Evolutionary conservation across 2,888 invertebrate species (phyloP), one percentile per base, ranked within the genome.

Genomic region (Eristalinus aeneus): DNA sequence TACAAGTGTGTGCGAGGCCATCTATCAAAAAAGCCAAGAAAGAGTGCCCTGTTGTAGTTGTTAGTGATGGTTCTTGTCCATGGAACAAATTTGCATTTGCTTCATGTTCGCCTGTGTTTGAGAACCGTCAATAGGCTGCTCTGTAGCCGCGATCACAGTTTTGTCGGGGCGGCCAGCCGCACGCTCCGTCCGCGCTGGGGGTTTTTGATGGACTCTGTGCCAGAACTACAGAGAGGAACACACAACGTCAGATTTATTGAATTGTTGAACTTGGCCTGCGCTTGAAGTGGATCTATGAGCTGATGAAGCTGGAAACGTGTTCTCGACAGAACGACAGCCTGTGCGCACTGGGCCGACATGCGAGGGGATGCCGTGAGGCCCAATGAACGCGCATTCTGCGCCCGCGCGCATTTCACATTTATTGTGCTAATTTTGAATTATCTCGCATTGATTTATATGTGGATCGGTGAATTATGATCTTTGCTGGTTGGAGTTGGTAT

Each of bases 401-500:
- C 79, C 71, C 64, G 72, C 63, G 85, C 84, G 84, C 85, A 85
- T 77, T 86, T 81, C 85, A 86, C 81, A 77, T 86, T 86, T 86
- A 86, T 86, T 86, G 86, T 86, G 86, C 86, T 86, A 86, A 86
- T 86, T 86, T 86, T 71, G 39, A 86, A 86, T 86, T 86, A 86
- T 86, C 86, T 86, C 65, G 71, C 77, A 75, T 82, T 86, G 86
- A 86, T 86, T 86, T 86, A 86, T 86, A 78, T 74, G 77, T 74
- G 77, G 69, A 82, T 82, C 77, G 82, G 77, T 86, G 86, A 86
- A 71, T 86, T 86, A 86, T 86, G 86, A 71, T 86, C 86, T 72
- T 64, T 10, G 65, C 56, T 60, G 61, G 23, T 64, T 61, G 63
- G 36, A 75, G 76, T 63, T 84, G 73, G 56, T 69, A 8, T 56